Base-by-base conservation (phyloP, 2,888 invertebrate species). In the Acronicta psi region DNA sequence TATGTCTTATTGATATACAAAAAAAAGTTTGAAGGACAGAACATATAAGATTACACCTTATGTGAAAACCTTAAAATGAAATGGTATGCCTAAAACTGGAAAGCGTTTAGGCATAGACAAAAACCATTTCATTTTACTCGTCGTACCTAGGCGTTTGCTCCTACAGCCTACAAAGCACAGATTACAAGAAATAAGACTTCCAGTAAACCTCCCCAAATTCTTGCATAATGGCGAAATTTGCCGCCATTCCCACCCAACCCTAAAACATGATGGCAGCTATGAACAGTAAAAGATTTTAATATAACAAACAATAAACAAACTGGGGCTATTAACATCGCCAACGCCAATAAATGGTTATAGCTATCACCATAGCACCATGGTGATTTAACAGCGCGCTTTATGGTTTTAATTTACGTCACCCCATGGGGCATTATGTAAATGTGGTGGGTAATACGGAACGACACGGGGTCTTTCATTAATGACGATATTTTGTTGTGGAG, bases 331-430 rank as follows among this genome's bases (percentile, higher is more conserved):
- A 72, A 76, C 73, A 72, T 63, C 54, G 63, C 56, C 51, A 65
- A 69, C 69, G 66, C 61, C 72, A 76, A 70, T 75, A 80, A 81
- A 80, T 63, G 59, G 63, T 69, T 70, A 79, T 70, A 23, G 59
- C 73, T 53, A 70, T 68, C 75, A 68, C 58, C 53, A 57, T 55
- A 59, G 55, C 46, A 14, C 42, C 52, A 47, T 60, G 72, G 75
- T 77, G 76, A 76, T 82, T 77, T 77, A 62, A 69, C 73, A 61
- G 44, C 45, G 17, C 20, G 70, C 67, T 77, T 82, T 82, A 82
- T 81, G 70, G 70, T 75, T 79, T 83, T 81, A 77, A 83, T 83
- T 81, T 79, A 78, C 75, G 61, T 61, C 64, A 41, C 69, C 59
- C 71, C 63, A 64, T 50, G 61, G 61, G 64, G 59, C 55, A 62